Evolutionary conservation across 2,888 invertebrate genomes (phyloP).

Genomic region (Sinodicranocentrus sp.): DNA sequence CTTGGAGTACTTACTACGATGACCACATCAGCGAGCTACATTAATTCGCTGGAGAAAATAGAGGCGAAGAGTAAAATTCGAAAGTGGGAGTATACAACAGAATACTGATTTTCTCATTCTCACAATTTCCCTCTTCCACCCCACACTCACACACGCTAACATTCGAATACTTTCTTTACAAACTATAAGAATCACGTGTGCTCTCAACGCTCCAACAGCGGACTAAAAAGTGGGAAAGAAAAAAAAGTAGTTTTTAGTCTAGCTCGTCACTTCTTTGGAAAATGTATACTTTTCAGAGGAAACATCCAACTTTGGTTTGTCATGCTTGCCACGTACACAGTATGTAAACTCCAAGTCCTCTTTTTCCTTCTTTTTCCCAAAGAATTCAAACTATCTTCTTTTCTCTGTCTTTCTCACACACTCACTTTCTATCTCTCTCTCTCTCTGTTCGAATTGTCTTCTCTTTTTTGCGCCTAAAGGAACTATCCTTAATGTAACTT

Average conservation of each 20-base stretch:
- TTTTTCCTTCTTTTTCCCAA: too few relatives aligned
- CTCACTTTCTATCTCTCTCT: slow-evolving; percentile 9
- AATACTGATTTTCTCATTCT: slow-evolving; percentile 36
- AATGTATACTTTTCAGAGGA: neutral
- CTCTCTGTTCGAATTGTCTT: slow-evolving; percentile 25
- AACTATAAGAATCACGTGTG: neutral
- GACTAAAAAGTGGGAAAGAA: too few relatives aligned
- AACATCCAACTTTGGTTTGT: slow-evolving; percentile 12
- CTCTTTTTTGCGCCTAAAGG: slow-evolving; percentile 34
- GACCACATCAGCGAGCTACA: slow-evolving; percentile 17
- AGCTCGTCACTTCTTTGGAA: neutral
- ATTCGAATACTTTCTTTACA: too few relatives aligned
- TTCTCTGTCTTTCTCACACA: slow-evolving; percentile 8
- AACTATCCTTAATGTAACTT: slow-evolving; percentile 55
- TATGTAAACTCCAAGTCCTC: slow-evolving; percentile 53
- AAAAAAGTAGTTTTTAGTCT: too few relatives aligned
- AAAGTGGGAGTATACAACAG: slow-evolving; percentile 12
- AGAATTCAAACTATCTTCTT: slow-evolving; percentile 37
- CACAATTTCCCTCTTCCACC: too few relatives aligned
- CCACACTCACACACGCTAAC: too few relatives aligned
- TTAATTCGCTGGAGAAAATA: slow-evolving; percentile 27
- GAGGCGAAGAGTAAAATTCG: slow-evolving; percentile 21
- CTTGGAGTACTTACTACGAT: slow-evolving; percentile 30
- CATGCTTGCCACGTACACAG: slow-evolving; percentile 53
- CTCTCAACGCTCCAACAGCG: neutral